Base-by-base conservation (phyloP, 2,113 vertebrate genomes). In the Nerophis lumbriciformis region DNA sequence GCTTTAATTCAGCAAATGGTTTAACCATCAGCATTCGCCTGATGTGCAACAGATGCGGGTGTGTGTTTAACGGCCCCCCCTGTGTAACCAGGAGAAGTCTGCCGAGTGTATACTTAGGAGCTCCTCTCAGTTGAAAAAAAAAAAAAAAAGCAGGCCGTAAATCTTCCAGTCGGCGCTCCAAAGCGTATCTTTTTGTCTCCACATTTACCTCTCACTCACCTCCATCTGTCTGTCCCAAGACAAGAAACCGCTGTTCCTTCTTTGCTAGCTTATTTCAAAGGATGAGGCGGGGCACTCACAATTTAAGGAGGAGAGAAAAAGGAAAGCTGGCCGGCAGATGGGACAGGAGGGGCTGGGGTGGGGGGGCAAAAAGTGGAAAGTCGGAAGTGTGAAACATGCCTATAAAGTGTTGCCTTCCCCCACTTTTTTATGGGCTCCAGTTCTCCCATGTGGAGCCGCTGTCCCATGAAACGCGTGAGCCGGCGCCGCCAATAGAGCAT, bases 361-460 rank as follows among this genome's bases (percentile, higher is more conserved):
- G 28, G 28, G 68, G 71, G 73, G 66, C 75, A 75, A 73, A 58
- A 81, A 81, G 68, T 69, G 73, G 86, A 69, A 79, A 81, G 68
- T 85, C 69, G 74, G 88, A 89, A 89, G 90, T 90, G 90, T 87
- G 89, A 91, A 90, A 90, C 89, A 90, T 77, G 78, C 79, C 86
- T 83, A 77, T 90, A 88, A 91, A 90, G 70, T 68, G 69, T 82
- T 84, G 72, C 76, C 76, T 77, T 85, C 61, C 76, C 36, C 55
- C 10, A 35, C 59, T 64, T 76, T 83, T 87, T 88, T 86, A 84
- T 79, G 66, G 76, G 79, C 60, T 78, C 48, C 78, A 83, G 72
- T 59, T 65, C 38, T 51, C 42, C 84, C 88, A 90, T 86, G 85
- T 90, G 89, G 83, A 81, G 84, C 81, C 65, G 77, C 68, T 80